A percentile compares a stretch with the other conserved stretches of the same genome.
Evolutionary conservation across 2,888 invertebrate species (phyloP).

Genomic region (Pseudolycoriella hygida): DNA sequence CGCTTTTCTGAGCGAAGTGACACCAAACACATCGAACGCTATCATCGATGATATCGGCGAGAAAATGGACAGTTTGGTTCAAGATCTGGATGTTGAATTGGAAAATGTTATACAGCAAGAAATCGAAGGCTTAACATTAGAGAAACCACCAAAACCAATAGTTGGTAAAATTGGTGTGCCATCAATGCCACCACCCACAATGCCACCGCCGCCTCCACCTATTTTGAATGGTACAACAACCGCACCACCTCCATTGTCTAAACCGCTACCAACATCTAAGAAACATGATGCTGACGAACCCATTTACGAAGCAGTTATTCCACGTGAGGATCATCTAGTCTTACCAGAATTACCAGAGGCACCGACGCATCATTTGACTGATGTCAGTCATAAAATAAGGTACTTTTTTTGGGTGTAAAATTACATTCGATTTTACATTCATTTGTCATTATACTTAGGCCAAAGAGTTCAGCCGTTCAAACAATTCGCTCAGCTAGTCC

Average conservation of each 20-base stretch:
- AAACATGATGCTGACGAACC: conserved; percentile 38
- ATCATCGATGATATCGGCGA: conserved; percentile 69
- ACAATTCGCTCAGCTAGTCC: conserved; percentile 20
- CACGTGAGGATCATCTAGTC: conserved; percentile 32
- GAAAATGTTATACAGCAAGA: conserved; percentile 47
- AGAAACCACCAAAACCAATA: conserved; percentile 17
- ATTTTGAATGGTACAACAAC: conserved; percentile 7
- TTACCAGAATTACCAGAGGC: conserved; percentile 23
- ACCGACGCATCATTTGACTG: conserved; percentile 10
- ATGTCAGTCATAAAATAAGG: conserved; percentile 7
- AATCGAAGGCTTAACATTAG: conserved; percentile 33
- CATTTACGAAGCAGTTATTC: conserved; percentile 72
- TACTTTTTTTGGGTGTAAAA: background rate
- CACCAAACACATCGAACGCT: conserved; percentile 35
- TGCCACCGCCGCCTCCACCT: conserved; percentile 52
- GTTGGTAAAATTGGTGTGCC: conserved; percentile 26
- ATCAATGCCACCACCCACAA: conserved; percentile 59
- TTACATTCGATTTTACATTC: conserved; percentile 14
- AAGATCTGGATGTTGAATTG: conserved; percentile 62
- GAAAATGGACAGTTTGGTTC: conserved; percentile 66
- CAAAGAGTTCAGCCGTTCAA: conserved; percentile 25
- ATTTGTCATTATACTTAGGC: too few relatives aligned
- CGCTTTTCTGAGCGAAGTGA: conserved; percentile 72
- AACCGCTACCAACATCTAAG: conserved; percentile 11
- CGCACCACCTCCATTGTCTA: conserved; percentile 1